These are phyloP conservation scores for Amia ocellicauda DNA, from an alignment of 2,113 vertebrate genomes.

Conservation along the genomic window DNA sequence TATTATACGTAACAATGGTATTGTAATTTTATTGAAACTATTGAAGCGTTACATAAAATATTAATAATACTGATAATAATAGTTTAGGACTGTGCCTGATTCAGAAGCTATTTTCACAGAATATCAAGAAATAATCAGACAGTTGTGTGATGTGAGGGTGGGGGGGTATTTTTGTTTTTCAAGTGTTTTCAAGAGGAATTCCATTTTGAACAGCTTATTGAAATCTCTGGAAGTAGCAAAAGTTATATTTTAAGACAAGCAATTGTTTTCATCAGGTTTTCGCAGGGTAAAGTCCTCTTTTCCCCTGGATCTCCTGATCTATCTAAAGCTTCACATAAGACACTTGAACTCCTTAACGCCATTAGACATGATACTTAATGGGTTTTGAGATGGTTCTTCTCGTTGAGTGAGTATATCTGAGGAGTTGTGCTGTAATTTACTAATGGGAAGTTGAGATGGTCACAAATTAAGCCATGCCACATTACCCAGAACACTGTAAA, in stretches of 20 bases:
- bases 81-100: slow-evolving; percentile 24
- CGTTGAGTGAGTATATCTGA: too few species aligned
- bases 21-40: slow-evolving; percentile 4
- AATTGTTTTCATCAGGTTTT: neutral
- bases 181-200: neutral
- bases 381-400: too few species aligned
- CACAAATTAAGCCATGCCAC: too few species aligned
- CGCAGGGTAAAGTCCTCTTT: neutral
- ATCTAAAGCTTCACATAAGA: neutral
- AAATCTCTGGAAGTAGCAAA: too few species aligned
- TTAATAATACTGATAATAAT: neutral
- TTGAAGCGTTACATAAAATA: slow-evolving; percentile 14
- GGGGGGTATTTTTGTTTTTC: neutral
- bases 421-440: too few species aligned
- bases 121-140: neutral
- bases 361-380: too few species aligned
- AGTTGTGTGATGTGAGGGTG: neutral
- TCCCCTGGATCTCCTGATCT: neutral
- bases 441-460: too few species aligned
- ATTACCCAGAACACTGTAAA: too few species aligned
- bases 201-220: neutral
- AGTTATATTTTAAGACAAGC: neutral
- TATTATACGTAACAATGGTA: slow-evolving; percentile 5
- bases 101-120: slow-evolving; percentile 11
- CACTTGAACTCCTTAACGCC: too few species aligned